Conservation (phyloP, 2,113 vertebrate genomes). For the Actenoides lindsayi region DNA sequence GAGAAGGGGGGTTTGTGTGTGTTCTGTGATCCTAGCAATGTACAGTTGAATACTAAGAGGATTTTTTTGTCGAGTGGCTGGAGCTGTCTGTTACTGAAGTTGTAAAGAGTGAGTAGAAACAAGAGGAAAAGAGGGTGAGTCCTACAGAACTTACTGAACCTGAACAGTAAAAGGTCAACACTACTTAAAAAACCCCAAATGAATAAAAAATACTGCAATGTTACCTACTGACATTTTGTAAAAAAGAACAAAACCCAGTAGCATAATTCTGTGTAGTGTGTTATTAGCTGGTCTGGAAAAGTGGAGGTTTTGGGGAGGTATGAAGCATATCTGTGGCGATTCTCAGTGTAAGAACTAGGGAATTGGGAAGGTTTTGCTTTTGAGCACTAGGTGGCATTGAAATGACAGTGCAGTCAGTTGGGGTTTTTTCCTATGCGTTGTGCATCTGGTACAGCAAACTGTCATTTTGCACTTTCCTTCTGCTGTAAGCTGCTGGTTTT, state of each 20-base stretch:
- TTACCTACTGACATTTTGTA: not conserved
- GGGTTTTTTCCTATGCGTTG: not conserved
- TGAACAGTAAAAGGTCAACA: not conserved
- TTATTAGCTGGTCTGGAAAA: not conserved
- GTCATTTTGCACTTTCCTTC: not conserved
- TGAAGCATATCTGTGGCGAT: accelerated
- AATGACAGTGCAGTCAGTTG: not conserved
- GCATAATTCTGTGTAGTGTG: not conserved
- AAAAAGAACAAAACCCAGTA: not conserved
- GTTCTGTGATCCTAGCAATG: not conserved
- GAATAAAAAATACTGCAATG: accelerated
- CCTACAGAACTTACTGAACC: not conserved
- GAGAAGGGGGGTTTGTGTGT: not conserved
- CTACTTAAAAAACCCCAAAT: not conserved
- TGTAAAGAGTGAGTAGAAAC: not conserved
- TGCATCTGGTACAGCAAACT: not conserved
- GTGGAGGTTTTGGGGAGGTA: not conserved
- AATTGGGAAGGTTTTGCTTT: not conserved
- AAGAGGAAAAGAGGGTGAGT: not conserved
- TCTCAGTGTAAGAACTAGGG: accelerated
- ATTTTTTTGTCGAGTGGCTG: not conserved
- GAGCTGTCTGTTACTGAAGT: not conserved
- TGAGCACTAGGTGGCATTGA: conserved; percentile 56
- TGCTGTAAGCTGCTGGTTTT: not conserved
- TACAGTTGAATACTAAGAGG: not conserved